A percentile compares a stretch with the other conserved stretches of the same genome.
Evolutionary conservation across 2,888 invertebrate genomes (phyloP).

Genomic region (Achlya flavicornis): DNA sequence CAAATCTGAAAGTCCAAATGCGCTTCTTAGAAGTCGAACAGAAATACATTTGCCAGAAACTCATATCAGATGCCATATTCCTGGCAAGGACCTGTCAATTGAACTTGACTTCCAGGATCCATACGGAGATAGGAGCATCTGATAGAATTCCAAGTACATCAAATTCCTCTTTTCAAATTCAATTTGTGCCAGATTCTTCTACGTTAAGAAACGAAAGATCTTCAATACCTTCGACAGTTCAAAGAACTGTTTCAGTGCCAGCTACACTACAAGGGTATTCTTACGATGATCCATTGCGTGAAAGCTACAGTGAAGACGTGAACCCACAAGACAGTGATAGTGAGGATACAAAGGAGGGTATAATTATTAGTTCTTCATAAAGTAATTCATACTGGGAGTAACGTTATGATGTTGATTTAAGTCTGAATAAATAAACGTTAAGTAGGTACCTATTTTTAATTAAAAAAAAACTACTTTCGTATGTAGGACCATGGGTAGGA

Average conservation of each 20-base stretch:
- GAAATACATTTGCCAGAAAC: not conserved
- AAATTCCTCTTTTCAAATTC: not conserved
- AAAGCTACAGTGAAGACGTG: not conserved
- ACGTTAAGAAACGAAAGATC: too few relatives aligned
- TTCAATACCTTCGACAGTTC: not conserved
- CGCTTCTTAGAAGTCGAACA: not conserved
- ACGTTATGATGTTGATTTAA: not conserved
- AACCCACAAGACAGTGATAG: not conserved
- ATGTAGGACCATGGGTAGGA: too few relatives aligned
- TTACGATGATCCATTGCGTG: not conserved
- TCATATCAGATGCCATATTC: conserved; percentile 15
- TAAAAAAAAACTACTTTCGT: not conserved
- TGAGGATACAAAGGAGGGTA: not conserved
- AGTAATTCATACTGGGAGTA: not conserved
- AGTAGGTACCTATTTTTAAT: too few relatives aligned
- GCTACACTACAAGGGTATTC: not conserved
- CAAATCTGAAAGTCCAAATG: not conserved
- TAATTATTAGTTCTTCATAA: not conserved
- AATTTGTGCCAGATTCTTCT: too few relatives aligned
- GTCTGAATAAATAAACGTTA: not conserved
- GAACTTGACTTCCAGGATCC: not conserved
- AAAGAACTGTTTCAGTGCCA: not conserved
- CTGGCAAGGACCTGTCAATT: not conserved
- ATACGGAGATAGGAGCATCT: not conserved
- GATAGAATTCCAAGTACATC: not conserved